Evolutionary conservation across 2,888 invertebrate genomes (phyloP), one percentile per base, ranked within the genome.

Genomic region (Mellilla xanthometata): DNA sequence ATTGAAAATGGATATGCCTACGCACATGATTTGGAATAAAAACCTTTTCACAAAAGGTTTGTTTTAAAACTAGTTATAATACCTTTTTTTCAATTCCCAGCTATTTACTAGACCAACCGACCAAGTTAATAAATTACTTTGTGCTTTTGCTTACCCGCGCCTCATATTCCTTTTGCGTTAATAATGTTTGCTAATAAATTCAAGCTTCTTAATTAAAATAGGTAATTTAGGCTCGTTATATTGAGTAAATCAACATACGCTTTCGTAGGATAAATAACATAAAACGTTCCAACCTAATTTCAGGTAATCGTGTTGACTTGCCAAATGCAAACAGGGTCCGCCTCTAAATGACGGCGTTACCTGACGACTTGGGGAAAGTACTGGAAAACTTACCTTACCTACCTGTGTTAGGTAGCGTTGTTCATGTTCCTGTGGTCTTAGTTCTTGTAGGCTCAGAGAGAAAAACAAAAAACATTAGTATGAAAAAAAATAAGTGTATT

Each of bases 251-350:
- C 28, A 29, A 36, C 47, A 38, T 42, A 48, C 41, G 38, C 38
- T 42, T 42, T 38, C 29, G 28, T 38, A 42, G 41, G 12, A 41
- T 48, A 76, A 77, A 82, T 78, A 78, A 72, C 81, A 78, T 81
- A 78, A 80, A 80, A 77, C 73, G 73, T 75, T 79, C 78, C 79
- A 76, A 80, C 82, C 83, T 84, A 83, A 84, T 84, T 85, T 68
- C 75, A 76, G 76, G 76, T 86, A 85, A 86, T 82, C 78, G 79
- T 86, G 86, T 86, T 86, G 81, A 71, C 78, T 58, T 69, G 68
- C 69, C 72, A 62, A 69, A 63, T 68, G 77, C 72, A 85, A 83
- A 85, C 86, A 86, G 68, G 74, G 72, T 71, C 70, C 66, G 73
- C 63, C 65, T 39, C 15, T 68, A 78, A 84, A 82, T 76, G 83